Evolutionary conservation across 1,140 invertebrate species (phyloP), one percentile per base, ranked within the genome.

Genomic region (Drosophila saltans): DNA sequence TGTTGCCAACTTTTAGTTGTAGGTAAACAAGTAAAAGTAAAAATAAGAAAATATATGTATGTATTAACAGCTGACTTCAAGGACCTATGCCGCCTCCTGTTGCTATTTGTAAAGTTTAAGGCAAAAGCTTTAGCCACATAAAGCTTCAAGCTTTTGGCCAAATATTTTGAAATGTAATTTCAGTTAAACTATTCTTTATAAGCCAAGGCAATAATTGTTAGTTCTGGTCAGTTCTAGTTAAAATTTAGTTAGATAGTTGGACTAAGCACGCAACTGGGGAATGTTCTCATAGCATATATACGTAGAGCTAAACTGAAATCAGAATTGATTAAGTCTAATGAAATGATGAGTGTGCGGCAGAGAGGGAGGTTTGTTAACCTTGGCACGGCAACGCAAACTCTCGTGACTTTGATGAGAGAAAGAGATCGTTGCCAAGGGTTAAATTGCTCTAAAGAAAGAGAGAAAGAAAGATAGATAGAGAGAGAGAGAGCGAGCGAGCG

Each of bases 221-320:
- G 82, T 76, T 86, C 65, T 72, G 72, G 72, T 81, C 71, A 78
- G 70, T 86, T 86, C 65, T 60, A 56, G 66, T 72, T 75, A 57
- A 48, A 68, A 39, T 24, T 64, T 57, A 55, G 56, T 56, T 71
- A 26, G 24, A 59, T 57, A 55, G 62, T 58, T 43, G 70, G 59
- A 36, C 45, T 36, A 40, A 39, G 24, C 75, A 78, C 67, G 71
- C 71, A 66, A 77, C 24, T 41, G 21, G 24, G 7, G 28, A 75
- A 43, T 26, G n/a, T 10, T 52, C 68, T 78, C 70, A 81, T 62
- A 61, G 62, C 59, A 74, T 56, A 40, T 30, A 30, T 2, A 30
- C 2, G 2, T 30, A 36, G 70, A 41, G 16, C 41, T 48, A 45
- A 10, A 39, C 63, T 73, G 9, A 62, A 81, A 78, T 78, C 74